A percentile compares a stretch with the other conserved stretches of the same genome.
These are phyloP conservation scores for Trachelus tabidus DNA, from an alignment of 2,888 invertebrate genomes.

Conservation along the genomic window DNA sequence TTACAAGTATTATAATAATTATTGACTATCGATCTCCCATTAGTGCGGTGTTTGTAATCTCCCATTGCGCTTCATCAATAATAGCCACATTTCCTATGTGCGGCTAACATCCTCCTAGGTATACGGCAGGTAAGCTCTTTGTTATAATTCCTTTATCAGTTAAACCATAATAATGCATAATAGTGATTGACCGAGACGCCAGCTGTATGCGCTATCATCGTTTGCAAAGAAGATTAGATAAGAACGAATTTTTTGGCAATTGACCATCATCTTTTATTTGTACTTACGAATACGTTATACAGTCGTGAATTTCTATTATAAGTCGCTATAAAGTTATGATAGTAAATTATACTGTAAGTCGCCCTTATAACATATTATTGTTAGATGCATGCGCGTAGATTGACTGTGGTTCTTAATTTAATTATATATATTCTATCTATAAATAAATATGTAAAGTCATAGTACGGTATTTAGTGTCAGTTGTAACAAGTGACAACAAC, in stretches of 20 bases:
- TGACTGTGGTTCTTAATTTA: not conserved
- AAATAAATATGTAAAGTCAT: not conserved
- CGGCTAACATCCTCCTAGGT: not conserved
- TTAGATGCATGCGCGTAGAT: not conserved
- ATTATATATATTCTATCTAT: not conserved
- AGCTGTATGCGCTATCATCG: not conserved
- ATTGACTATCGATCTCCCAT: conserved; percentile 4
- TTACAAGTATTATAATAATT: conserved; percentile 10
- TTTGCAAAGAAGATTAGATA: not conserved
- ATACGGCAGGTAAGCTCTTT: not conserved
- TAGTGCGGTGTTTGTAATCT: not conserved
- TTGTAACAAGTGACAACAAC: not conserved
- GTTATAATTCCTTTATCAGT: not conserved
- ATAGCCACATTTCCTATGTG: not conserved
- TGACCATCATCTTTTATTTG: not conserved
- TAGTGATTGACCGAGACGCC: not conserved
- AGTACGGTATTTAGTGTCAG: not conserved
- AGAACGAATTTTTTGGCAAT: not conserved
- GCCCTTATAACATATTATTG: not conserved
- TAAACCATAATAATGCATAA: not conserved
- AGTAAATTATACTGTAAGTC: not conserved
- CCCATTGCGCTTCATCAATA: not conserved
- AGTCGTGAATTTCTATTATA: not conserved
- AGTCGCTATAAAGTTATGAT: not conserved
- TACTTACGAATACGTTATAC: not conserved